Percentiles rank a stretch among this genome's conserved stretches.
Conservation (phyloP, 2,113 vertebrate genomes). For the Hippocampus abdominalis region DNA sequence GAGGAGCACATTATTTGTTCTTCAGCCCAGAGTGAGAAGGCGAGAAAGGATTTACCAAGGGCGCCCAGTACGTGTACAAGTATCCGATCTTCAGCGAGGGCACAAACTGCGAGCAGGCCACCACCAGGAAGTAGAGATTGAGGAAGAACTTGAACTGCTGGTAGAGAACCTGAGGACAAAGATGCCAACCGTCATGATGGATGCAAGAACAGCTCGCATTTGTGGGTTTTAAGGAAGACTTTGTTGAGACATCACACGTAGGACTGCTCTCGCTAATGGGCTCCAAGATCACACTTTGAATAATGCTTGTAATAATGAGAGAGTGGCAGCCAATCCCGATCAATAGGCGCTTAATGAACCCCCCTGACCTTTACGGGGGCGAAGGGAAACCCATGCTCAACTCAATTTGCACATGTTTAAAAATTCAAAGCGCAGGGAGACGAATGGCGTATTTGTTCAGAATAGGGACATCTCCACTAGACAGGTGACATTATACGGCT, state of each 20-base stretch:
- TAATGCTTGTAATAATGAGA: conserved; percentile 66
- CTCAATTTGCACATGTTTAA: conserved; percentile 75
- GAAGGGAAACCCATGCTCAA: conserved; percentile 59
- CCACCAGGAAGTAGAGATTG: conserved; percentile 97
- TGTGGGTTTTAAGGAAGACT: background rate
- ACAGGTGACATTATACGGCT: conserved; percentile 72
- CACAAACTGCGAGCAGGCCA: conserved; percentile 94
- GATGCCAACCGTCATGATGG: conserved; percentile 8
- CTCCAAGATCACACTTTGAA: conserved; percentile 58
- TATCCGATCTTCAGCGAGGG: conserved; percentile 95
- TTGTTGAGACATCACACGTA: background rate
- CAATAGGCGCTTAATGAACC: conserved; percentile 72
- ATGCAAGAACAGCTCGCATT: conserved; percentile 34
- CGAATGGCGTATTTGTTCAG: conserved; percentile 61
- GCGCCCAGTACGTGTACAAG: conserved; percentile 98
- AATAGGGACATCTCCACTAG: conserved; percentile 68
- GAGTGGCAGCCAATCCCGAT: conserved; percentile 50
- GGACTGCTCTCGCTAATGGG: background rate
- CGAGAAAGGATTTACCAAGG: conserved; percentile 82
- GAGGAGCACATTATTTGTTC: no score
- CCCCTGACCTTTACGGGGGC: conserved; percentile 66
- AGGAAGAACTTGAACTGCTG: conserved; percentile 99
- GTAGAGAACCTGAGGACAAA: conserved; percentile 87
- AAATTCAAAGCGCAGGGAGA: conserved; percentile 71
- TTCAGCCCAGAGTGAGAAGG: background rate